These are phyloP conservation scores for Diacarnus erythraeanus DNA, from an alignment of 37 sponge, comb jelly and placozoan genomes.

Conservation along the genomic window DNA sequence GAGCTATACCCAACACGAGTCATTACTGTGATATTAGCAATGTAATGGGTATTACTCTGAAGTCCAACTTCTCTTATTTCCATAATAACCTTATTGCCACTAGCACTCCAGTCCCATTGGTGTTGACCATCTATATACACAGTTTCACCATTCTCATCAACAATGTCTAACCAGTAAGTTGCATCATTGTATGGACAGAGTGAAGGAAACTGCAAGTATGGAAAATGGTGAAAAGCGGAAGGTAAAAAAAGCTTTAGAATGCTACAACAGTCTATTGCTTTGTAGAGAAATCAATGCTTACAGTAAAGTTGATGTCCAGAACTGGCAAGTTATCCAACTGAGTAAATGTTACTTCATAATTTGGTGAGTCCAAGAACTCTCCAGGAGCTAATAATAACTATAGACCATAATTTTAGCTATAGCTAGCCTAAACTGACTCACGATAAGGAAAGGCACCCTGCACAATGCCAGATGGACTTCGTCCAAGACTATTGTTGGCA, in stretches of 20 bases:
- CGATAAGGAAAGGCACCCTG: neutral
- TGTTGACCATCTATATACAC: neutral
- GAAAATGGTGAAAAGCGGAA: no score
- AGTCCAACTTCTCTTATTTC: neutral
- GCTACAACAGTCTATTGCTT: no score
- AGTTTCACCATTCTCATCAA: neutral
- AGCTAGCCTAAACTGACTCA: neutral
- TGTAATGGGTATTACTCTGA: neutral
- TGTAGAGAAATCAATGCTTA: neutral
- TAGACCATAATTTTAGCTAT: neutral
- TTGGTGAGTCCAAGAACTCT: neutral
- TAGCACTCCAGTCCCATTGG: neutral
- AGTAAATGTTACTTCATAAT: slow-evolving; percentile 1
- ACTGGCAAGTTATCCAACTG: neutral
- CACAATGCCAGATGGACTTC: neutral
- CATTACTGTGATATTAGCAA: neutral
- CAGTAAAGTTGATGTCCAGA: neutral
- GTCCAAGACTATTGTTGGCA: slow-evolving; percentile 3
- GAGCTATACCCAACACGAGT: neutral
- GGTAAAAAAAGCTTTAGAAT: no score
- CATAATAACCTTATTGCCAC: neutral
- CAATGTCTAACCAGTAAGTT: neutral
- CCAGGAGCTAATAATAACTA: neutral
- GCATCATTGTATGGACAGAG: neutral
- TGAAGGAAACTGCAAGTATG: neutral